phyloP scores from a whole-genome alignment of 2,113 vertebrate species.

The Lonchura striata region DNA sequence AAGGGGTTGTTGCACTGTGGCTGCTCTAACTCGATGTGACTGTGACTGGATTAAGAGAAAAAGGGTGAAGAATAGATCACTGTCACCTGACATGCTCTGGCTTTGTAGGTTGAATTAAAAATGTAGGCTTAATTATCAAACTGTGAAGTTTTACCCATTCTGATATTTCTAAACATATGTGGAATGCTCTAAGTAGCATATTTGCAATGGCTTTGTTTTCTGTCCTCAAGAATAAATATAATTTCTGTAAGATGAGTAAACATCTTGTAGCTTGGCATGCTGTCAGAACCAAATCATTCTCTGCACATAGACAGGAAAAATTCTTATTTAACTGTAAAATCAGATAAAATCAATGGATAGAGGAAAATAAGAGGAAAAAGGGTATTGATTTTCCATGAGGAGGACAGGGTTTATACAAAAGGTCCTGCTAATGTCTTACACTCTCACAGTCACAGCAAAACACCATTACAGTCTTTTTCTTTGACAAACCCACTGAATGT shows the following conservation, averaged over 20 bases:
- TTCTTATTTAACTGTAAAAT: neutral
- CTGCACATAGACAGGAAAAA: neutral
- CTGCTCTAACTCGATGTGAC: neutral
- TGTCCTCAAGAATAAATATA: neutral
- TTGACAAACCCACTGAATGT: neutral
- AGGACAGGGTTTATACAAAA: fast-evolving
- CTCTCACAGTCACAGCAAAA: neutral
- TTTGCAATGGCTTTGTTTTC: neutral
- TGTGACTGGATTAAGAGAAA: neutral
- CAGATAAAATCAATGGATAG: neutral
- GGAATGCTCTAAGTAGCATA: neutral
- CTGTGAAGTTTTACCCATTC: neutral
- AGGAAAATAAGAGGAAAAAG: neutral
- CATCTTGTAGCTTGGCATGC: neutral
- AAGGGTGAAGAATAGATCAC: neutral
- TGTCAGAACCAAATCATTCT: neutral
- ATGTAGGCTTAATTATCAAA: neutral
- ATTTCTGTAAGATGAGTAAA: neutral
- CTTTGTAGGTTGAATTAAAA: neutral
- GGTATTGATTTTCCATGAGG: neutral
- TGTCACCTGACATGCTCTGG: neutral
- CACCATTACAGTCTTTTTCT: neutral
- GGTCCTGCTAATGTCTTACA: neutral
- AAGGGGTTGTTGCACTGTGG: fast-evolving
- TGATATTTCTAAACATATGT: neutral